Conservation (phyloP, 2,113 vertebrate genomes). For the Cyanoliseus patagonus region DNA sequence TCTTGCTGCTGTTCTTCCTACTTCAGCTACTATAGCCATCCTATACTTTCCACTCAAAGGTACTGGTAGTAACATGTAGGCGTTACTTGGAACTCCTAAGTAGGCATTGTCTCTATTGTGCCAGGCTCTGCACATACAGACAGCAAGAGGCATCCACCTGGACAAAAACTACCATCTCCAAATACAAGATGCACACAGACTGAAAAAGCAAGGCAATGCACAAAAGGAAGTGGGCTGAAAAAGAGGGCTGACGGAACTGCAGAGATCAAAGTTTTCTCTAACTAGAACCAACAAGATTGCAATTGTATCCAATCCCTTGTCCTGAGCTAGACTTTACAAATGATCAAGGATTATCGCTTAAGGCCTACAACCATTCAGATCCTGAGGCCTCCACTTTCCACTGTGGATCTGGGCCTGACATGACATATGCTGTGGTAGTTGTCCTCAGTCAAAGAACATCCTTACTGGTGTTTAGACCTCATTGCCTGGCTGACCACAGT, state of each 20-base stretch:
- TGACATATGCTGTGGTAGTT: neutral
- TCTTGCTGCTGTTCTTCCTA: neutral
- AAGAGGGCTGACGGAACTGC: neutral
- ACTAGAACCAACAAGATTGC: neutral
- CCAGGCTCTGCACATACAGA: neutral
- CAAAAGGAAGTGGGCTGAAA: neutral
- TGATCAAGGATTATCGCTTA: fast-evolving
- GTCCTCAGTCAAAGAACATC: neutral
- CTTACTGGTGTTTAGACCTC: neutral
- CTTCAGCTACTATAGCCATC: neutral
- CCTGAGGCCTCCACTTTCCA: neutral
- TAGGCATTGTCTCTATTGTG: neutral
- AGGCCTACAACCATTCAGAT: neutral
- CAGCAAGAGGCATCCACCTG: neutral
- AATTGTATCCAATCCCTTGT: neutral
- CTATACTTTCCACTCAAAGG: neutral
- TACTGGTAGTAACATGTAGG: neutral
- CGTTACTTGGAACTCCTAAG: neutral
- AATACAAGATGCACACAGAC: fast-evolving
- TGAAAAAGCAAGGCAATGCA: neutral
- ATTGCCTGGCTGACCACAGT: neutral
- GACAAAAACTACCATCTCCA: neutral
- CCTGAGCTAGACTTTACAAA: neutral
- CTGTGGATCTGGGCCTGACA: neutral
- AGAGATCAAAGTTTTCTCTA: neutral